Evolutionary conservation across 2,113 vertebrate genomes (phyloP), one percentile per base, ranked within the genome.

Genomic region (Plestiodon gilberti): DNA sequence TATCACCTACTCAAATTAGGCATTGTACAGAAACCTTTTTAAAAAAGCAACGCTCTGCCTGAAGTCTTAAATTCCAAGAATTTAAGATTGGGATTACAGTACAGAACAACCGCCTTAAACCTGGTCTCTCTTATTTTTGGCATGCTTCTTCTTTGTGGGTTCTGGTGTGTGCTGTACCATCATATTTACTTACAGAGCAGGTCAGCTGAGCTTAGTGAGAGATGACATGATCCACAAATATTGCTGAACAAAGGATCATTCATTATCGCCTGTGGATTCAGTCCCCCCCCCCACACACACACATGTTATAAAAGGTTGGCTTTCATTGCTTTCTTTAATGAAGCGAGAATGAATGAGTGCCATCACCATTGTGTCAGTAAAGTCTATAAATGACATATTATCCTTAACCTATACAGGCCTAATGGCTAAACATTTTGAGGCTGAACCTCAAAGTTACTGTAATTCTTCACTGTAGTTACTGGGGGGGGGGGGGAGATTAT

Each of bases 181-280:
- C 80, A 25, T 35, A 15, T 78, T 67, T 70, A 25, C 22, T 67
- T 61, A 40, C 0, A 0, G 28, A n/a, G 2, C 20, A 3, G 69
- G 1, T 82, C 30, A 40, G 15, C 3, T 18, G 30, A 9, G 62
- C 38, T 28, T 30, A 28, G 23, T 73, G 6, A 73, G 35, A 23
- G 18, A 1, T 15, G 13, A 70, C n/a, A 20, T 38, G 35, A 1
- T 33, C 33, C 11, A 18, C 18, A 35, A 73, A 20, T 9, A 73
- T 6, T 73, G 70, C 3, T 73, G 20, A 33, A 43, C 62, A 20
- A 62, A 20, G 17, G 30, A 62, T 1, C 8, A 18, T 64, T 81
- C 84, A 69, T 70, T 87, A 3, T 73, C 0, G 73, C 1, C 0
- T 76, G 0, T 86, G 76, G 86, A 1, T 8, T 78, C 61, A 22